Percentiles rank a stretch among this genome's conserved stretches.
These are phyloP conservation scores for Scaptomyza graminum DNA, from an alignment of 1,140 invertebrate species.

Conservation along the genomic window DNA sequence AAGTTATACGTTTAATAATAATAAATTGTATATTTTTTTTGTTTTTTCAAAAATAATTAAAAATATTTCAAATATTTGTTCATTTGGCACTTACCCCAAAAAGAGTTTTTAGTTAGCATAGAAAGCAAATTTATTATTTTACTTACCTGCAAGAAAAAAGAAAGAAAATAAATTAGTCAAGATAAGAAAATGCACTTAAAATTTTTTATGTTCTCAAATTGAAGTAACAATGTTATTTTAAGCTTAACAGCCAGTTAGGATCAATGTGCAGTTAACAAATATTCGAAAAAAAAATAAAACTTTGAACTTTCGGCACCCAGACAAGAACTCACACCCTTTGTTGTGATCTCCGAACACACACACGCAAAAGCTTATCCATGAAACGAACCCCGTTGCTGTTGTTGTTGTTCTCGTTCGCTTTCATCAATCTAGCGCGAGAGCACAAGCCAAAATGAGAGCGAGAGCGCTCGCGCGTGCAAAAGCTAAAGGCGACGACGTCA, in stretches of 20 bases:
- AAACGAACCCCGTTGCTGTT: constrained; percentile 59
- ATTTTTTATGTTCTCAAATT: too few species aligned
- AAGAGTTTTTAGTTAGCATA: background rate
- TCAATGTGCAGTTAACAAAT: background rate
- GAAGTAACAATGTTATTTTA: too few species aligned
- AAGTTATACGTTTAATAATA: constrained; percentile 55
- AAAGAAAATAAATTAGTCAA: background rate
- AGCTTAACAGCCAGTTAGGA: background rate
- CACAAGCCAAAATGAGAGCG: background rate
- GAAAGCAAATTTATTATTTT: constrained; percentile 23
- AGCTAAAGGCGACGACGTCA: constrained; percentile 11
- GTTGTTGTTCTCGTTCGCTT: constrained; percentile 3
- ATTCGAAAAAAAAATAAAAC: constrained; percentile 24
- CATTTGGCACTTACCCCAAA: constrained; percentile 43
- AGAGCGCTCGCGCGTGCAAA: constrained; percentile 6
- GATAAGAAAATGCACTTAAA: background rate
- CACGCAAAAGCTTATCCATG: constrained; percentile 61
- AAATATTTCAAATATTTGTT: constrained; percentile 1
- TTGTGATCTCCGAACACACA: background rate
- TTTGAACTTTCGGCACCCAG: constrained; percentile 58
- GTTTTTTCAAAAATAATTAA: constrained; percentile 62
- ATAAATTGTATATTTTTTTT: constrained; percentile 10
- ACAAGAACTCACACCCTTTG: constrained; percentile 16
- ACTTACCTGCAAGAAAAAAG: constrained; percentile 54
- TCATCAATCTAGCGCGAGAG: constrained; percentile 17